Conservation (phyloP, 2,888 invertebrate genomes). For the Philaethria dido region DNA sequence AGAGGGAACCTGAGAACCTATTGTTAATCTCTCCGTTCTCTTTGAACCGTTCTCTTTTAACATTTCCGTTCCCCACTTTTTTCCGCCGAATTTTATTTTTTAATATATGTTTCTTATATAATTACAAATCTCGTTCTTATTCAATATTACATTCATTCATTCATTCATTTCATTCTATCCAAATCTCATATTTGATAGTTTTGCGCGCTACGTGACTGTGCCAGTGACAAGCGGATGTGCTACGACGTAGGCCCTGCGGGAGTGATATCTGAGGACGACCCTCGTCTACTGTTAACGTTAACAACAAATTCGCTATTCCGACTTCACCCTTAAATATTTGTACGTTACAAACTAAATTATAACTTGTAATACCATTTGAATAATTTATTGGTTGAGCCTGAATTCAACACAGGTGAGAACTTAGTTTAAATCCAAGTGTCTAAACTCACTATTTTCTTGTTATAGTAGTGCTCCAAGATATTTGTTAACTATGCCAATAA, state of each 20-base stretch:
- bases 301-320: constrained; percentile 25
- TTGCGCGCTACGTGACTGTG: constrained; percentile 16
- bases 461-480: not conserved
- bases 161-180: not conserved
- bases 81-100: too few relatives aligned
- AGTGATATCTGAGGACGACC: constrained; percentile 20
- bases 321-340: constrained; percentile 40
- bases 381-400: constrained; percentile 35
- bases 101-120: not conserved
- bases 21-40: too few relatives aligned
- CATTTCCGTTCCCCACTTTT: too few relatives aligned
- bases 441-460: not conserved
- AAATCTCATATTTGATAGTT: constrained; percentile 19
- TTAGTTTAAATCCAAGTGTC: not conserved
- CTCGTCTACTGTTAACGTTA: constrained; percentile 18
- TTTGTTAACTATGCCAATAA: not conserved
- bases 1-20: too few relatives aligned
- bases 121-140: not conserved
- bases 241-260: constrained; percentile 23
- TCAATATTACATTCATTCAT: too few relatives aligned
- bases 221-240: constrained; percentile 17
- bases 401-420: not conserved
- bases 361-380: constrained; percentile 44
- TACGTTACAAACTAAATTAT: constrained; percentile 45
- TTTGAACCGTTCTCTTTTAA: too few relatives aligned